Base-by-base conservation (phyloP, 1,140 invertebrate genomes). In the Armadillidium nasatum region DNA sequence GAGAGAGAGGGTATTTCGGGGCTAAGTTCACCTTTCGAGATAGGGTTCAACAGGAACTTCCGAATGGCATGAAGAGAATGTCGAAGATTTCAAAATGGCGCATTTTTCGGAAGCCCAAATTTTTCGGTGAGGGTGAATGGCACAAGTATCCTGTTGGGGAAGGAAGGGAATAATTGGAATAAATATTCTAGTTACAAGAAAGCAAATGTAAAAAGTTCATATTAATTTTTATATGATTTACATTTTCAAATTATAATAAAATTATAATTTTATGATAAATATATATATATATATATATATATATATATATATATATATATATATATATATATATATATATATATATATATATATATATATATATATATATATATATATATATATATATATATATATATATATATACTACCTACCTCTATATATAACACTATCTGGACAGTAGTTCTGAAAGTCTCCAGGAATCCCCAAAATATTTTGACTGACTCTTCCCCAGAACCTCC, bases 381-480 rank as follows among this genome's bases (percentile, higher is more conserved):
- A 33, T 33, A 33, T 33, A 33, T 33, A 33, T 71, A 70, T n/a
- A 77, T 10, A 68, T 73, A 66, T 68, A 11, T 15, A 77, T 44
- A 74, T 46, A 74, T 68, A 66, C 21, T 45, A 78, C 79, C 82
- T 81, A 87, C 87, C 78, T 84, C 82, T 22, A 86, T 82, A 77
- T n/a, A 87, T 83, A 21, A 82, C 71, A 75, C 87, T 83, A 75
- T 85, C 85, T 0, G 91, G 88, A 83, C 94, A 96, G 74, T 90
- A 90, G 0, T 89, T 85, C 78, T 94, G 90, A 23, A n/a, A 94
- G 85, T 82, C 91, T 92, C 94, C 94, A 96, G 7, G 93, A 92
- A 84, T 96, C 93, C 0, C 90, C 94, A 83, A 96, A n/a, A 96
- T 6, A 92, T 85, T 33, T 88, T 85, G 0, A 90, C 86, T 10